A percentile compares a stretch with the other conserved stretches of the same genome.
Evolutionary conservation across 2,797 vertebrate species (phyloP).

Genomic region (Hoplostethus mediterraneus): DNA sequence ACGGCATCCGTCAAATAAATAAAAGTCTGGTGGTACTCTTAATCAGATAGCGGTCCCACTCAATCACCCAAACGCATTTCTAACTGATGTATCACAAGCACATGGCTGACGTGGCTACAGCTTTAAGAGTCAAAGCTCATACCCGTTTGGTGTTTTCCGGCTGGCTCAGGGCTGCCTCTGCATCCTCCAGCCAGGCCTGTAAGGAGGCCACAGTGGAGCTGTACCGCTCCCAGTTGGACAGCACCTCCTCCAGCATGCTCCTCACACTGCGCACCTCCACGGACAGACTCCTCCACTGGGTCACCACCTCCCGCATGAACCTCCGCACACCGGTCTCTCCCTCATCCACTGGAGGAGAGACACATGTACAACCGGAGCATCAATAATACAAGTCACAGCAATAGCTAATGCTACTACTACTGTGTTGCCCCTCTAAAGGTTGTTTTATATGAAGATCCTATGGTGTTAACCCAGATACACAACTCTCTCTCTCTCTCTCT

Average conservation of each 20-base stretch:
- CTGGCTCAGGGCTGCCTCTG: slow-evolving; percentile 89
- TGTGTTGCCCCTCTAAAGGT: too few relatives aligned
- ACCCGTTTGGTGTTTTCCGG: slow-evolving; percentile 92
- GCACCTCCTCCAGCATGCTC: slow-evolving; percentile 96
- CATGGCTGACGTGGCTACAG: not conserved
- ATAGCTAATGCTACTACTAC: not conserved
- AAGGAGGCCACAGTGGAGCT: slow-evolving; percentile 88
- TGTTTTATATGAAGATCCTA: too few relatives aligned
- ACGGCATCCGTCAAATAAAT: slow-evolving; percentile 42
- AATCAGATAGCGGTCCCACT: slow-evolving; percentile 1
- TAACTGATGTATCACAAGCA: not conserved
- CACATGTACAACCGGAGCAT: not conserved
- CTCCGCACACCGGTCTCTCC: slow-evolving; percentile 88
- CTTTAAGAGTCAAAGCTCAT: slow-evolving; percentile 26
- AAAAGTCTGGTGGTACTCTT: slow-evolving; percentile 3
- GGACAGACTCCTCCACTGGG: slow-evolving; percentile 93
- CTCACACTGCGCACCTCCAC: slow-evolving; percentile 94
- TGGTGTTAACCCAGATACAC: too few relatives aligned
- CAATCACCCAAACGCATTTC: not conserved
- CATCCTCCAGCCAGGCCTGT: slow-evolving; percentile 95
- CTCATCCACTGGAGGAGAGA: slow-evolving; percentile 86
- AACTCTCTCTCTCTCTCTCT: too few relatives aligned
- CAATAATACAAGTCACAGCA: not conserved
- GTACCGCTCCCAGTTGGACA: slow-evolving; percentile 94
- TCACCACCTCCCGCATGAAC: slow-evolving; percentile 93